A percentile compares a stretch with the other conserved stretches of the same genome.
phyloP scores from a whole-genome alignment of 2,888 invertebrate species.

The Scaptodrosophila latifasciaeformis region DNA sequence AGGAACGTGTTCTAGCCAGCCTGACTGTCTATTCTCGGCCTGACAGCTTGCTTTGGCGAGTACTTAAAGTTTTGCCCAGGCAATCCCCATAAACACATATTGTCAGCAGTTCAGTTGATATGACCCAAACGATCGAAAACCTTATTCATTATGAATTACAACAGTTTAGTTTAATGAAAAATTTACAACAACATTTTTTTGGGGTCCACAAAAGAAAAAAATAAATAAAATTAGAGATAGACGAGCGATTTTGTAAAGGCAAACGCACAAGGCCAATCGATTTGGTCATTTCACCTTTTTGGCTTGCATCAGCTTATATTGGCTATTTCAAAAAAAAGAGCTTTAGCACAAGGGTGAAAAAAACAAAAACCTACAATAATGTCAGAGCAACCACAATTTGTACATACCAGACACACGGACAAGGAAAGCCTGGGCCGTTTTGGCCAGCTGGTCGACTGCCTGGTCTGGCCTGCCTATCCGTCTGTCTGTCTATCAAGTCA shows the following conservation, averaged over 20 bases:
- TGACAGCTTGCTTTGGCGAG: conserved; percentile 3
- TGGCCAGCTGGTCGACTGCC: no score
- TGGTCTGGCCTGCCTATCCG: neutral
- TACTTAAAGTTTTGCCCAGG: conserved; percentile 35
- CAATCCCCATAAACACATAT: neutral
- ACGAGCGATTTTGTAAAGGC: no score
- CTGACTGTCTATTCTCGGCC: neutral
- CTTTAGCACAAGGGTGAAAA: neutral
- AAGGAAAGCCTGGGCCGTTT: conserved; percentile 14
- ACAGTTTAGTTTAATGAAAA: no score
- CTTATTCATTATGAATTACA: no score
- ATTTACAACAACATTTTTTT: neutral
- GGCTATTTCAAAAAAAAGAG: no score
- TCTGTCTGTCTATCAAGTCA: conserved; percentile 12
- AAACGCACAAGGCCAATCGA: conserved; percentile 10
- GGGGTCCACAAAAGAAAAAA: neutral
- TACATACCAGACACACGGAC: conserved; percentile 8
- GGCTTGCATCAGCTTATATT: no score
- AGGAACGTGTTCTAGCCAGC: conserved; percentile 1
- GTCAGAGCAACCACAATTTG: conserved; percentile 12
- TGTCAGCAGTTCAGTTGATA: neutral
- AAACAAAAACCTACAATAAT: neutral
- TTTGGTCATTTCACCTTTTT: conserved; percentile 4
- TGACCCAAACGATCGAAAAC: no score
- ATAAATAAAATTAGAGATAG: no score